Evolutionary conservation across 2,888 invertebrate species (phyloP), one percentile per base, ranked within the genome.

Genomic region (Xiphydria camelus): DNA sequence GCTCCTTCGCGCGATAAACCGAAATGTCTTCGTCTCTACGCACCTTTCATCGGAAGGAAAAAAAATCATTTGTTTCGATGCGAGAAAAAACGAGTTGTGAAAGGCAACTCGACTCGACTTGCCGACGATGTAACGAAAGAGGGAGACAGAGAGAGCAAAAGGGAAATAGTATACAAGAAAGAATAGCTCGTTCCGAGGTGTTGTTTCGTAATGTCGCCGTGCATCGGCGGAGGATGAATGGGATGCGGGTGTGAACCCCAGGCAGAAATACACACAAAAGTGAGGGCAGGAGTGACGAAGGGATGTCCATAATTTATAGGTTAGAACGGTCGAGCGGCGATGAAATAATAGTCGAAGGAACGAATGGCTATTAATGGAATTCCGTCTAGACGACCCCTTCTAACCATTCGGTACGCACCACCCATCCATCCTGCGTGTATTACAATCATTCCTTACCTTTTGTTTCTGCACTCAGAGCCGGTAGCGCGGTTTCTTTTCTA

Each of bases 151-250:
- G n/a, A n/a, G n/a, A n/a, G n/a, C n/a, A n/a, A n/a, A n/a, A n/a
- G n/a, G n/a, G n/a, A n/a, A n/a, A n/a, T n/a, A n/a, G 37, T 17
- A 17, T 19, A 38, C 40, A 33, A 41, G 36, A 43, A 48, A 50
- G 47, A 53, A 53, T 51, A 41, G 47, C 41, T 49, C 44, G 52
- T 55, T 55, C 25, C 38, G 38, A 45, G 52, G 37, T 45, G 54
- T 46, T 47, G 56, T 57, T 57, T 55, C 50, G 42, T 53, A 45
- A 51, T 29, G 40, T 35, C 36, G 37, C 15, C 10, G 10, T 10
- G 25, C 12, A 39, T 34, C 32, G 26, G 18, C 23, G 17, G 42
- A 17, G 41, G 36, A 56, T 56, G 52, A 55, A 52, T 56, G 48
- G 50, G 43, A 34, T 34, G 36, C 43, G 43, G 31, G 43, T 44